phyloP scores from a whole-genome alignment of 2,797 vertebrate species.

The Tragelaphus oryx region DNA sequence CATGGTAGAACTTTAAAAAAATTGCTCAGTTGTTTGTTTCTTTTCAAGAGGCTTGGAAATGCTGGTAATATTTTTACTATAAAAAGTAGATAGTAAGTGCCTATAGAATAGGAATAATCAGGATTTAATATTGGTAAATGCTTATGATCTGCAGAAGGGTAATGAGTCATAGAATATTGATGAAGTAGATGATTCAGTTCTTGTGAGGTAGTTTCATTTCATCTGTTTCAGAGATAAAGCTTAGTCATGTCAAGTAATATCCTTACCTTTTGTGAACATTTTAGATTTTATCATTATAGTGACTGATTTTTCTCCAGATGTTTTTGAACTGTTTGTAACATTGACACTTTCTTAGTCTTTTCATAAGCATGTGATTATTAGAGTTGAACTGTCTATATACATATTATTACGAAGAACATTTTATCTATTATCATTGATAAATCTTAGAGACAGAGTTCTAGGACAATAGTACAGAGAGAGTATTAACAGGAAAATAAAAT shows the following conservation, averaged over 20 bases:
- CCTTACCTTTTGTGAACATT: conserved; percentile 47
- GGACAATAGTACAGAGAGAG: background rate
- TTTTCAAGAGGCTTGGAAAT: conserved; percentile 51
- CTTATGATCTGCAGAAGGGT: conserved; percentile 15
- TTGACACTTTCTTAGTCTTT: conserved; percentile 42
- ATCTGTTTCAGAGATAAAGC: conserved; percentile 39
- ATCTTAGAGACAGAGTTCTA: conserved; percentile 9
- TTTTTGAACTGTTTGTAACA: conserved; percentile 45
- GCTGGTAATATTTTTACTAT: conserved; percentile 27
- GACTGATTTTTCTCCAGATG: conserved; percentile 41
- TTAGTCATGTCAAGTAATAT: conserved; percentile 53
- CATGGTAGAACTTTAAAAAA: background rate
- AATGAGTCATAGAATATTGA: conserved; percentile 30
- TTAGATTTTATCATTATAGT: conserved; percentile 42
- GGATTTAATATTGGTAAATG: conserved; percentile 36
- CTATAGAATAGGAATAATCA: background rate
- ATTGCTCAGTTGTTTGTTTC: background rate
- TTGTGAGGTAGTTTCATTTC: conserved; percentile 39
- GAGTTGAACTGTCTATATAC: background rate
- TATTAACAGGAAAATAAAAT: conserved; percentile 41
- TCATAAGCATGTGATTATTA: conserved; percentile 7
- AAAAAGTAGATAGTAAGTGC: conserved; percentile 26
- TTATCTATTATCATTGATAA: background rate
- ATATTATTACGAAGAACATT: background rate
- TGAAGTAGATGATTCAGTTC: conserved; percentile 41